Percentiles rank a stretch among this genome's conserved stretches.
These are phyloP conservation scores for Aplocera efformata DNA, from an alignment of 2,888 invertebrate species.

Conservation along the genomic window DNA sequence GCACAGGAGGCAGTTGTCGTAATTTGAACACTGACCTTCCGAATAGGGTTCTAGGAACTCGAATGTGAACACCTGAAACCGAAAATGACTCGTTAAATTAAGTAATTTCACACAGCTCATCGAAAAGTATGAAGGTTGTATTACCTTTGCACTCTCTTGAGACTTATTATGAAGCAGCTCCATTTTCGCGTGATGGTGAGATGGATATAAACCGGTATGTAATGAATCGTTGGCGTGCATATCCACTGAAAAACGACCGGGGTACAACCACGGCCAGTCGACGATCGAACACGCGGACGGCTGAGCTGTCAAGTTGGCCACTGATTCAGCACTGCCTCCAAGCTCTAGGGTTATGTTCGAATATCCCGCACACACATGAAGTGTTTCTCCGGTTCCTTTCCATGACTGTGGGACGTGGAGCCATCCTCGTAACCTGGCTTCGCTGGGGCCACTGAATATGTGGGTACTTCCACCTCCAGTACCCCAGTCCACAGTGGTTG, in stretches of 20 bases:
- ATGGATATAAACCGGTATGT: constrained; percentile 80
- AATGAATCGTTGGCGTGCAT: constrained; percentile 84
- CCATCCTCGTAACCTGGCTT: constrained; percentile 90
- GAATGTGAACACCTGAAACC: constrained; percentile 86
- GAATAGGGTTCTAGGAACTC: constrained; percentile 94
- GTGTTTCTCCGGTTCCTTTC: constrained; percentile 83
- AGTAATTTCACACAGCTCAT: neutral
- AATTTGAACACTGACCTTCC: constrained; percentile 87
- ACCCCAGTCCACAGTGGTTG: constrained; percentile 90
- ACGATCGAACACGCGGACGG: constrained; percentile 85
- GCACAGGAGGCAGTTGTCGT: constrained; percentile 92
- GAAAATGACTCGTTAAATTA: neutral
- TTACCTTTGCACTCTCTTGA: constrained; percentile 86
- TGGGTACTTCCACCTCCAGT: constrained; percentile 85
- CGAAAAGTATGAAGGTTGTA: neutral
- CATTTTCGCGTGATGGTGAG: constrained; percentile 89
- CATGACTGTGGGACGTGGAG: constrained; percentile 88
- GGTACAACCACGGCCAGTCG: constrained; percentile 83
- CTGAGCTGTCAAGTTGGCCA: constrained; percentile 84
- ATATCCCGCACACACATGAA: constrained; percentile 89
- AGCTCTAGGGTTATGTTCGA: constrained; percentile 85
- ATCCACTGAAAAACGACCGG: constrained; percentile 83
- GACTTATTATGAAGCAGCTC: constrained; percentile 88
- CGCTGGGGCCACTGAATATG: constrained; percentile 85
- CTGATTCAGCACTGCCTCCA: constrained; percentile 68